Evolutionary conservation across 2,113 vertebrate genomes (phyloP).

Genomic region (Eolophus roseicapilla): DNA sequence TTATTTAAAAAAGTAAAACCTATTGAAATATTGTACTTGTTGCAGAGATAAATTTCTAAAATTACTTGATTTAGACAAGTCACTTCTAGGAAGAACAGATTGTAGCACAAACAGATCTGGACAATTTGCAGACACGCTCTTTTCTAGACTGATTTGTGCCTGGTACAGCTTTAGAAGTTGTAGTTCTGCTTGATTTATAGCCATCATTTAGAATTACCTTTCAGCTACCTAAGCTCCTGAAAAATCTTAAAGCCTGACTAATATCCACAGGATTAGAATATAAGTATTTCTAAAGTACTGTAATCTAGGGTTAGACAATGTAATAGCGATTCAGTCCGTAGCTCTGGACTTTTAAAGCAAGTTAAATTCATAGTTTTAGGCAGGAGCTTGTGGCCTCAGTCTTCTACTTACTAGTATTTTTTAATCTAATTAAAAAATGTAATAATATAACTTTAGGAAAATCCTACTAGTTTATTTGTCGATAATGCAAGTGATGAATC

Average conservation of each 20-base stretch:
- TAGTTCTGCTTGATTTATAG: background rate
- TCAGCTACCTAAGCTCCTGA: background rate
- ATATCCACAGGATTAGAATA: background rate
- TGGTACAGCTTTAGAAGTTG: background rate
- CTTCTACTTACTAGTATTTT: background rate
- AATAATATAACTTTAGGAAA: background rate
- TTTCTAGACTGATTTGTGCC: background rate
- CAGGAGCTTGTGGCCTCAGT: background rate
- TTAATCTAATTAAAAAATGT: background rate
- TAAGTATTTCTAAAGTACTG: background rate
- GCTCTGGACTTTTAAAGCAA: background rate
- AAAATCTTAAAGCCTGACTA: background rate
- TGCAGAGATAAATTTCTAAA: constrained; percentile 4
- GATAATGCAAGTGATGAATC: background rate
- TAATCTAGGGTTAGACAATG: background rate
- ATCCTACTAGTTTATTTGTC: background rate
- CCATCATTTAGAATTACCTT: background rate
- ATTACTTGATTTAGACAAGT: background rate
- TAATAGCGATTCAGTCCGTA: background rate
- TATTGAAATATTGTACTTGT: background rate
- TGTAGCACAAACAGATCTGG: background rate
- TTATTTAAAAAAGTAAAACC: background rate
- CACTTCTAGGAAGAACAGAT: background rate
- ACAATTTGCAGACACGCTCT: accelerated
- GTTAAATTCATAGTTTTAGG: background rate